A percentile compares a stretch with the other conserved stretches of the same genome.
These are phyloP conservation scores for Malacoraja senta DNA, from an alignment of 2,797 vertebrate species.

Conservation along the genomic window DNA sequence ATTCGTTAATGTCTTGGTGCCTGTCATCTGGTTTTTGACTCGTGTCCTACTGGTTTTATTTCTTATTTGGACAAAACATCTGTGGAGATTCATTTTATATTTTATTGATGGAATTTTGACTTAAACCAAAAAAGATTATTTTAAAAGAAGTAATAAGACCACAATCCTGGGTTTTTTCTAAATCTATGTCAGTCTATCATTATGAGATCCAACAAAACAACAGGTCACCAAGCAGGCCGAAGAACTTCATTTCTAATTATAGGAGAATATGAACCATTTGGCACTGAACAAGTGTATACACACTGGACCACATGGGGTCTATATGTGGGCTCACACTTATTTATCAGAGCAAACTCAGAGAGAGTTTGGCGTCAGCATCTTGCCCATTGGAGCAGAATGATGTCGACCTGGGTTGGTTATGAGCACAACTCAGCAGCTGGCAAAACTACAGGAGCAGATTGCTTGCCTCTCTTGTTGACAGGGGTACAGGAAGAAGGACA, in stretches of 20 bases:
- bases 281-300: neutral
- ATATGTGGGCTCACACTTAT: neutral
- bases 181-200: neutral
- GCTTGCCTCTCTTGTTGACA: neutral
- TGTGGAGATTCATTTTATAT: neutral
- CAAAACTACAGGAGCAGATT: conserved; percentile 29
- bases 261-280: neutral
- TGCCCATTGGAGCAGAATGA: neutral
- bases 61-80: neutral
- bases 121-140: neutral
- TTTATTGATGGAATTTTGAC: neutral
- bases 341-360: neutral
- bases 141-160: neutral
- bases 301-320: neutral
- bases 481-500: neutral
- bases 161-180: neutral
- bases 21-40: neutral
- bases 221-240: neutral
- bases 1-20: neutral
- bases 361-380: neutral
- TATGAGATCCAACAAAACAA: neutral
- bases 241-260: neutral
- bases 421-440: conserved; percentile 13
- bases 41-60: neutral
- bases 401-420: conserved; percentile 1